Conservation (phyloP, 1,140 invertebrate species). For the Drosophila hydei region DNA sequence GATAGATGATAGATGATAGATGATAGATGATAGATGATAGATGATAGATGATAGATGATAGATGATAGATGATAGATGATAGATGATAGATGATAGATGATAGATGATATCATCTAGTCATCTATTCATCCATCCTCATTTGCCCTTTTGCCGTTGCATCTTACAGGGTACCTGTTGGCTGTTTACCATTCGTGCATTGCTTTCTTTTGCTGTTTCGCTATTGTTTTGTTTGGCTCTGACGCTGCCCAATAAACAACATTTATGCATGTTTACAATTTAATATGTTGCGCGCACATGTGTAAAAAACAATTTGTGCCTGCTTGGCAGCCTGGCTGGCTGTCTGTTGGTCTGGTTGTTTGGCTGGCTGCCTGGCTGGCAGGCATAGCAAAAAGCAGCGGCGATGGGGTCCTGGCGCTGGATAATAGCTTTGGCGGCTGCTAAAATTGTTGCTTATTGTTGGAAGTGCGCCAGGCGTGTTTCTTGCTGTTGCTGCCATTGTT, state of each 20-base stretch:
- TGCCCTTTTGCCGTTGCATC: no score
- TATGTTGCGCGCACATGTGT: conserved; percentile 67
- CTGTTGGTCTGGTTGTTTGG: conserved; percentile 17
- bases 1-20: no score
- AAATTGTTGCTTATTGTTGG: conserved; percentile 64
- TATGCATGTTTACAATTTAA: conserved; percentile 74
- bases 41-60: no score
- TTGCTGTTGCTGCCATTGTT: conserved; percentile 18
- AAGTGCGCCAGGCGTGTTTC: conserved; percentile 54
- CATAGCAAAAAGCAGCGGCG: conserved; percentile 51
- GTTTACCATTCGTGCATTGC: neutral
- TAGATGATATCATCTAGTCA: no score
- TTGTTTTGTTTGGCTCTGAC: conserved; percentile 38
- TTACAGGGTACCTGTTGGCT: conserved; percentile 7
- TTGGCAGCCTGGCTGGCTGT: conserved; percentile 18
- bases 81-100: no score
- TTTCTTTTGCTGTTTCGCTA: conserved; percentile 23
- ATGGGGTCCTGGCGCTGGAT: conserved; percentile 45
- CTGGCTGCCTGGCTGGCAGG: conserved; percentile 25
- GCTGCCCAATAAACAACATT: conserved; percentile 68
- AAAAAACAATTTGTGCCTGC: conserved; percentile 64
- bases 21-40: no score
- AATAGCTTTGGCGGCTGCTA: conserved; percentile 62
- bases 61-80: no score
- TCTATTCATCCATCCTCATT: no score